These are phyloP conservation scores for Apolygus lucorum DNA, from an alignment of 1,140 invertebrate genomes.

Conservation along the genomic window DNA sequence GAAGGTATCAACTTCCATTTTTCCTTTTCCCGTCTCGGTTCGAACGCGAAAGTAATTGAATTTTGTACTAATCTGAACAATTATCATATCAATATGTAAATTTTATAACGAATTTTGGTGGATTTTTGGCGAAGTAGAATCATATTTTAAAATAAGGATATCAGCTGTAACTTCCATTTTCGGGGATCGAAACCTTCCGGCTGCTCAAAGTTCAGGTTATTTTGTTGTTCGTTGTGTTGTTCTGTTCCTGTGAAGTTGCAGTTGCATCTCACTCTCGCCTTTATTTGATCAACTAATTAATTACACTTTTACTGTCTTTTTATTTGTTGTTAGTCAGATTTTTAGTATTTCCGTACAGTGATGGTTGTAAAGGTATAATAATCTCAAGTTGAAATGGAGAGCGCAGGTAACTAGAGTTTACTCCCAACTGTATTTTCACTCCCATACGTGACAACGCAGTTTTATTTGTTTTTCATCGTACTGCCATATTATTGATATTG, in stretches of 20 bases:
- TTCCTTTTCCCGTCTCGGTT: too few relatives aligned
- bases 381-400: constrained; percentile 9
- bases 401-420: background rate
- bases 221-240: background rate
- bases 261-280: background rate
- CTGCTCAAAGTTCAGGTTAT: background rate
- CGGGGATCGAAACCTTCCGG: background rate
- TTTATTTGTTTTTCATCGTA: background rate
- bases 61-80: too few relatives aligned
- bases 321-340: background rate
- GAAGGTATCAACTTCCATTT: too few relatives aligned
- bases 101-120: too few relatives aligned
- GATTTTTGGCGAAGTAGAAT: too few relatives aligned
- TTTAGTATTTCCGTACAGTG: background rate
- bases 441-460: constrained; percentile 6
- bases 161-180: too few relatives aligned
- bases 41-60: too few relatives aligned
- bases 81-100: too few relatives aligned
- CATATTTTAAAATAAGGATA: too few relatives aligned
- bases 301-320: background rate
- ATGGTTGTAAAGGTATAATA: background rate
- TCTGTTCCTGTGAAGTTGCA: too few relatives aligned
- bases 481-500: background rate
- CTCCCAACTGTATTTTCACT: background rate
- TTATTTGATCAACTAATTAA: background rate